Percentiles rank a stretch among this genome's conserved stretches.
phyloP scores from a whole-genome alignment of 2,113 vertebrate genomes.

The Rhodinocichla rosea region DNA sequence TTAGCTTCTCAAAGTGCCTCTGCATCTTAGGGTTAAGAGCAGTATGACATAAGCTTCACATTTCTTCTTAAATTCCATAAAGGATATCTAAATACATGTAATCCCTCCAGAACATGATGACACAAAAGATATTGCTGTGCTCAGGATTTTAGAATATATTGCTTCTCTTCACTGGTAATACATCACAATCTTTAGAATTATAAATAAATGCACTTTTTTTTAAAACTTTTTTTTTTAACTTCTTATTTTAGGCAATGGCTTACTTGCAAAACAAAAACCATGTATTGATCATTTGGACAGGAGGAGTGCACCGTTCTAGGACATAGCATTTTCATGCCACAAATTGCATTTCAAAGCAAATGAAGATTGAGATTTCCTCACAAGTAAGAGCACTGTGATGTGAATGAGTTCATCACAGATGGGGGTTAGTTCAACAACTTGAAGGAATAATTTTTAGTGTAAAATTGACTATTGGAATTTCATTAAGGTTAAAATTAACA shows the following conservation, averaged over 20 bases:
- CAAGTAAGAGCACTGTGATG: not conserved
- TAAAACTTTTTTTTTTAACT: not conserved
- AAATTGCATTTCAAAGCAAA: not conserved
- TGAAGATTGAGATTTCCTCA: constrained; percentile 4
- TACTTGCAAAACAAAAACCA: not conserved
- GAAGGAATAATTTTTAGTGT: not conserved
- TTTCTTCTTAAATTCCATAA: constrained; percentile 1
- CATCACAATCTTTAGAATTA: constrained; percentile 11
- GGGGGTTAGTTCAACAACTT: not conserved
- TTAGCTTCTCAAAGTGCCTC: not conserved
- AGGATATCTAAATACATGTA: not conserved
- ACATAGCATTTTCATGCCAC: not conserved
- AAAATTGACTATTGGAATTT: constrained; percentile 2
- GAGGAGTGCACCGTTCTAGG: not conserved
- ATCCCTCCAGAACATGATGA: not conserved
- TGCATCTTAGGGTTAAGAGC: not conserved
- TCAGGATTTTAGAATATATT: not conserved
- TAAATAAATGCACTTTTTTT: not conserved
- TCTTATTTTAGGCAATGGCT: not conserved
- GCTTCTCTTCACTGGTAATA: not conserved
- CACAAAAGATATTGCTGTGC: not conserved
- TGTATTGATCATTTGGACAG: not conserved
- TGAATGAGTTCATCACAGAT: not conserved
- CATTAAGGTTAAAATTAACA: constrained; percentile 19
- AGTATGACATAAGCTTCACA: not conserved